Evolutionary conservation across 2,888 invertebrate species (phyloP), one percentile per base, ranked within the genome.

Genomic region (Hirtodrosophila confusa): DNA sequence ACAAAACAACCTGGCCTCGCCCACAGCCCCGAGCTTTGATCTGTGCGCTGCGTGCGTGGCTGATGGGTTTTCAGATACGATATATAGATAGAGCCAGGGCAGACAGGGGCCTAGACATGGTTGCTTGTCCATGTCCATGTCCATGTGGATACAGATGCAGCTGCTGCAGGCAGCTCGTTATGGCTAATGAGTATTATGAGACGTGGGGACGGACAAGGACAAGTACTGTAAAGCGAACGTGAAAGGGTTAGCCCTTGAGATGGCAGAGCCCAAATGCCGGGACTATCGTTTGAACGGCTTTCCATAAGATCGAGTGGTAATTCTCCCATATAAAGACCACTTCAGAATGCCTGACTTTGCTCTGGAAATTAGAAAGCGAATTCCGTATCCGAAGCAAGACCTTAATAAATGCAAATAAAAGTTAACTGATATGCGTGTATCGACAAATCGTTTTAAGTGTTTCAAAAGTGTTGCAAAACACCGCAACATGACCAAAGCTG

Each of bases 131-230:
- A 39, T 37, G 44, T 12, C 37, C 4, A 40, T 49, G 64, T 45
- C 45, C 23, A 11, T 44, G 56, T 43, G 57, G 44, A 53, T 29
- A 56, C 36, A 37, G 53, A 55, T 75, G 51, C 73, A 75, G 75
- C 74, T 53, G 72, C 63, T 50, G 64, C 33, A 61, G 73, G 77
- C 33, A 61, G 73, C 75, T 83, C 80, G 83, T 82, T 82, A 86
- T 86, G 57, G 83, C 86, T 82, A 82, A 82, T 82, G 80, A 82
- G 86, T 79, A 86, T 83, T 85, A 71, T 76, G 76, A 79, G 71
- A 48, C 73, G 67, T 66, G 62, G 47, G 57, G 54, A 62, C 48
- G n/a, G 58, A 27, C 44, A 62, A 69, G n/a, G 58, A 27, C 44
- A 62, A 69, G 54, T 49, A 35, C 39, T 40, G 24, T 45, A 27